These are phyloP conservation scores for Diabrotica virgifera DNA, from an alignment of 1,140 invertebrate genomes.

Conservation along the genomic window DNA sequence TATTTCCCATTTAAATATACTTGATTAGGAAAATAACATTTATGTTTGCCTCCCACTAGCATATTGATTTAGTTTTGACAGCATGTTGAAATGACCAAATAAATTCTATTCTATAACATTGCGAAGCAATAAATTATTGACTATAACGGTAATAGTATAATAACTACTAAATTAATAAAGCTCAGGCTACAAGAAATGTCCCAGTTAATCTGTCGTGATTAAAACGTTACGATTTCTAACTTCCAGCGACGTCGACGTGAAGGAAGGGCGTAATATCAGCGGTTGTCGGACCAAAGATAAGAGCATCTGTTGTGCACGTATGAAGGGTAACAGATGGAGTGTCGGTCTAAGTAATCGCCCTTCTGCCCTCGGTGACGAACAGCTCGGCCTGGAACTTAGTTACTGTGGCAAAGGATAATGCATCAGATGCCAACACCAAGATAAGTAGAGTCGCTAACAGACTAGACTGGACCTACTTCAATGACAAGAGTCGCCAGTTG, in stretches of 20 bases:
- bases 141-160: not conserved
- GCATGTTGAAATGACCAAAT: no score
- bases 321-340: conserved; percentile 34
- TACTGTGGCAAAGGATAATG: conserved; percentile 25
- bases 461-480: not conserved
- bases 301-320: conserved; percentile 24
- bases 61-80: no score
- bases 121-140: not conserved
- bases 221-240: not conserved
- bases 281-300: not conserved
- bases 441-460: conserved; percentile 2
- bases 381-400: conserved; percentile 31
- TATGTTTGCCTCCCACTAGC: no score
- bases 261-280: not conserved
- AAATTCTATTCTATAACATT: no score
- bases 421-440: conserved; percentile 21
- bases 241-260: no score
- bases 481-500: not conserved
- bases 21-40: no score
- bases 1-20: no score
- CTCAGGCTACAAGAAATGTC: not conserved
- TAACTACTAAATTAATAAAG: not conserved
- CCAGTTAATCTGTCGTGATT: not conserved
- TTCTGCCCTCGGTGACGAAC: conserved; percentile 22
- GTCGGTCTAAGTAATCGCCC: conserved; percentile 30